phyloP scores from a whole-genome alignment of 2,797 vertebrate species.

The Alcedo atthis region DNA sequence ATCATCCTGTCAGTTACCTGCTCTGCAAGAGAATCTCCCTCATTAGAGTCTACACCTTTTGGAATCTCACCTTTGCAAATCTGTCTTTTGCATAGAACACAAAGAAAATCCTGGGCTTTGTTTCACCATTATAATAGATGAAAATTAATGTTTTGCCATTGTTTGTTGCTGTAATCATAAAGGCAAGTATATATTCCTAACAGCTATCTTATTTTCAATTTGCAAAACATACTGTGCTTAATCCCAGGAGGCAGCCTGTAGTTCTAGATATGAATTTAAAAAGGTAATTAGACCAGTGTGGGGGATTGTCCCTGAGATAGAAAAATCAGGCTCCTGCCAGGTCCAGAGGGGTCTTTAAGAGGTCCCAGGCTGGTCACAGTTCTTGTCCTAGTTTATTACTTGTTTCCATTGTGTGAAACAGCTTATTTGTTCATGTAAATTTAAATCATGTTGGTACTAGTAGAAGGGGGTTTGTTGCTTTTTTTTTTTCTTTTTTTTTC shows the following conservation, averaged over 20 bases:
- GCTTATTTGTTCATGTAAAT: constrained; percentile 83
- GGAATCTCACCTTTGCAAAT: constrained; percentile 62
- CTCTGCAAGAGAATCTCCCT: constrained; percentile 30
- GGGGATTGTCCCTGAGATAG: constrained; percentile 74
- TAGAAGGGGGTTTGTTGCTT: neutral
- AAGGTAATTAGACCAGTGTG: constrained; percentile 86
- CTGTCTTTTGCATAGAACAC: constrained; percentile 43
- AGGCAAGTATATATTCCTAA: constrained; percentile 81
- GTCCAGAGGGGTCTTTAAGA: constrained; percentile 79
- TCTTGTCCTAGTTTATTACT: constrained; percentile 63
- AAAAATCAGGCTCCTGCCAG: constrained; percentile 66
- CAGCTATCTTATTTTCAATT: constrained; percentile 90
- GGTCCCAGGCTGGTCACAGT: constrained; percentile 72
- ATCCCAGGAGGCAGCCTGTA: constrained; percentile 82
- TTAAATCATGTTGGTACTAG: constrained; percentile 77
- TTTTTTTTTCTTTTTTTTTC: constrained; percentile 1
- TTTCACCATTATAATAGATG: constrained; percentile 77
- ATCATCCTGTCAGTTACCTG: neutral
- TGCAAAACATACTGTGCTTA: constrained; percentile 84
- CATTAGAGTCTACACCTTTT: neutral
- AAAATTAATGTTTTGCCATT: constrained; percentile 85
- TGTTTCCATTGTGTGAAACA: constrained; percentile 71
- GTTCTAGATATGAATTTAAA: constrained; percentile 87
- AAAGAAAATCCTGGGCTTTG: constrained; percentile 60
- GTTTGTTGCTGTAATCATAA: constrained; percentile 81